Evolutionary conservation across 2,888 invertebrate genomes (phyloP).

Genomic region (Dasypolia templi): DNA sequence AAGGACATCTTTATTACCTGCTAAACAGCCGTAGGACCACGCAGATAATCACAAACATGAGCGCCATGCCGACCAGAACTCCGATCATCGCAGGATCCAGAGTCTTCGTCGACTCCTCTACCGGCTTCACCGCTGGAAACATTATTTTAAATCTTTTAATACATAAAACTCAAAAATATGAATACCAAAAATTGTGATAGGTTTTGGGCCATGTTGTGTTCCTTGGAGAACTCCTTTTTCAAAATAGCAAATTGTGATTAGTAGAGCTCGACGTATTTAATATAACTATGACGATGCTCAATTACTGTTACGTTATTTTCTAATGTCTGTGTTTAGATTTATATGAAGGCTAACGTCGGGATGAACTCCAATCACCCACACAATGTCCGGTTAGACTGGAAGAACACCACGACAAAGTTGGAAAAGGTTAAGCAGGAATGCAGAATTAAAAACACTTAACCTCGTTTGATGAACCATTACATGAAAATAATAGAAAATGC

Average conservation of each 20-base stretch:
- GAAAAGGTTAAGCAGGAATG: no score
- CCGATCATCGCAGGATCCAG: slow-evolving; percentile 97
- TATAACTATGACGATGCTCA: no score
- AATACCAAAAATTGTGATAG: no score
- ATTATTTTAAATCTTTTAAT: slow-evolving; percentile 1
- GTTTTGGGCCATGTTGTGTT: not conserved
- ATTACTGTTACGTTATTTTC: not conserved
- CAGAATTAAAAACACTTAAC: not conserved
- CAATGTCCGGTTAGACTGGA: no score
- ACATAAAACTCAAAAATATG: not conserved
- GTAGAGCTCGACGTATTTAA: no score
- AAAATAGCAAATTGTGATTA: not conserved
- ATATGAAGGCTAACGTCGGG: not conserved
- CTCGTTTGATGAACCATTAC: no score
- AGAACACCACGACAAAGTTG: no score
- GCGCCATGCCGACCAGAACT: slow-evolving; percentile 96
- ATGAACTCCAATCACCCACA: no score
- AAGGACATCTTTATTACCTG: slow-evolving; percentile 91
- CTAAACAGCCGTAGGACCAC: slow-evolving; percentile 97
- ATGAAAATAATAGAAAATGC: not conserved
- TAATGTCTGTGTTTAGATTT: not conserved
- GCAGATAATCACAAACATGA: slow-evolving; percentile 98
- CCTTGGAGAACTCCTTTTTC: not conserved
- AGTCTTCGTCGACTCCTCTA: slow-evolving; percentile 91
- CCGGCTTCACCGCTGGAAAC: slow-evolving; percentile 90